Conservation (phyloP, 1,140 invertebrate species). For the Drosophila grimshawi region DNA sequence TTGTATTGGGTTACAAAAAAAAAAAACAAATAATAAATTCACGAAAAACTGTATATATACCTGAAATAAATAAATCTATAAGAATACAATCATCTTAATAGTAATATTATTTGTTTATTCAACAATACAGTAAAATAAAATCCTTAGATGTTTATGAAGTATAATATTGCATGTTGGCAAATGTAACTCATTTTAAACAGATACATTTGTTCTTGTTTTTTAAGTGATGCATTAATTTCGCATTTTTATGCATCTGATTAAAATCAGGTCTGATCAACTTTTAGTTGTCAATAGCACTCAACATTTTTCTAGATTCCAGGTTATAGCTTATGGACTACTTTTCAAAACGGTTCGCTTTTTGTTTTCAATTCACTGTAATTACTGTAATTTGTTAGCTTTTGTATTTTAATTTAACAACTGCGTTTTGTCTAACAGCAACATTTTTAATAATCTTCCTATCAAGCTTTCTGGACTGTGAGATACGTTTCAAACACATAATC, state of each 20-base stretch:
- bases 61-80: too few species aligned
- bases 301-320: conserved; percentile 10
- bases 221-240: not conserved
- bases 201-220: not conserved
- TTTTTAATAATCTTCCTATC: not conserved
- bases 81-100: too few species aligned
- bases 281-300: not conserved
- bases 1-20: not conserved
- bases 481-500: not conserved
- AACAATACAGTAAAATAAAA: too few species aligned
- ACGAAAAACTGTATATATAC: too few species aligned
- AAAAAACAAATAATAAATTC: too few species aligned
- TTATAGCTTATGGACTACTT: conserved; percentile 20
- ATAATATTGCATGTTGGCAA: too few species aligned
- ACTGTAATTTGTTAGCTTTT: conserved; percentile 61
- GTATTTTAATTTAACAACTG: conserved; percentile 63
- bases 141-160: too few species aligned
- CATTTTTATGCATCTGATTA: not conserved
- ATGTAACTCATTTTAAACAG: too few species aligned
- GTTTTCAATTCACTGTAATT: conserved; percentile 66
- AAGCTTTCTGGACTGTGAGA: not conserved
- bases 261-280: not conserved
- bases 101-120: too few species aligned
- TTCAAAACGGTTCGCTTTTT: conserved; percentile 38
- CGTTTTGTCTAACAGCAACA: not conserved